Percentiles rank a stretch among this genome's conserved stretches.
These are phyloP conservation scores for Cremastobaeus sp. DNA, from an alignment of 2,888 invertebrate genomes.

Conservation along the genomic window DNA sequence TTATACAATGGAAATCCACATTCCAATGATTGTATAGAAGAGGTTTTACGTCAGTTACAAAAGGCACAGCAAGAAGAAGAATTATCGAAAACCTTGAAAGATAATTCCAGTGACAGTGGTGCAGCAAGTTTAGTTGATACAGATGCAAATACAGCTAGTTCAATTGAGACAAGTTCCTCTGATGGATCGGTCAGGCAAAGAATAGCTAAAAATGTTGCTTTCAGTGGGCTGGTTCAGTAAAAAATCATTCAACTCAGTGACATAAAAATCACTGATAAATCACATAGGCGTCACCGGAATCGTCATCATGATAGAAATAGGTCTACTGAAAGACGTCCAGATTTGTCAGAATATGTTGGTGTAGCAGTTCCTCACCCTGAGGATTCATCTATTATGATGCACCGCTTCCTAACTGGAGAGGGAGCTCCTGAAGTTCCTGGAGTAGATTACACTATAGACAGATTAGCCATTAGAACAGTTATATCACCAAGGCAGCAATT, in stretches of 20 bases:
- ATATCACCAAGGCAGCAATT: constrained; percentile 24
- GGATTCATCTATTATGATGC: constrained; percentile 11
- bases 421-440: constrained; percentile 36
- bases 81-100: background rate
- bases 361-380: constrained; percentile 28
- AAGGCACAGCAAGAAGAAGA: constrained; percentile 2
- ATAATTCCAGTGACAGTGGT: background rate
- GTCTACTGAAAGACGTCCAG: background rate
- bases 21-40: constrained; percentile 19
- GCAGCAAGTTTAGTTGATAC: background rate
- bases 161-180: background rate
- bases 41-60: background rate
- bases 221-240: constrained; percentile 2
- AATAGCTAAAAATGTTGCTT: constrained; percentile 19
- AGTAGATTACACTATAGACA: constrained; percentile 32
- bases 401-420: constrained; percentile 27
- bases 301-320: background rate
- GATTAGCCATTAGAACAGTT: constrained; percentile 22
- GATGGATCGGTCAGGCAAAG: background rate
- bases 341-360: background rate
- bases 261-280: constrained; percentile 1
- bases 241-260: constrained; percentile 25
- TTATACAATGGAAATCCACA: constrained; percentile 18
- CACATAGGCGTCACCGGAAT: background rate
- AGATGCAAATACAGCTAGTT: background rate